Percentiles rank a stretch among this genome's conserved stretches.
These are phyloP conservation scores for Arion vulgaris DNA, from an alignment of 1,140 invertebrate genomes.

Conservation along the genomic window DNA sequence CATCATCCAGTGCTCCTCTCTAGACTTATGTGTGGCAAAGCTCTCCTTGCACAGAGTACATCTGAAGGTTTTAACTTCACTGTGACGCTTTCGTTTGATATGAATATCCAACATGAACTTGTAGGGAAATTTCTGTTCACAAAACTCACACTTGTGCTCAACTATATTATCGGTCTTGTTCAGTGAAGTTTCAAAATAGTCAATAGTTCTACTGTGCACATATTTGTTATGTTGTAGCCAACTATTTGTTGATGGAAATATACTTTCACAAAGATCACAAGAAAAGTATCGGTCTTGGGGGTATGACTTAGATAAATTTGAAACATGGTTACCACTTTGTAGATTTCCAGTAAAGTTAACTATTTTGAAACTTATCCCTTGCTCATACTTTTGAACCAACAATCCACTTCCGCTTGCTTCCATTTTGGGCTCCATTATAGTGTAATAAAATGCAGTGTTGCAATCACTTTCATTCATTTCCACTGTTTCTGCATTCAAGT, in stretches of 20 bases:
- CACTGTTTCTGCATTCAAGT: not conserved
- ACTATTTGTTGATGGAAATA: slow-evolving; percentile 15
- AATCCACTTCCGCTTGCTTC: slow-evolving; percentile 5
- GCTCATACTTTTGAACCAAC: slow-evolving; percentile 7
- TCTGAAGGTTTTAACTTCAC: slow-evolving; percentile 24
- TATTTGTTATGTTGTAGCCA: slow-evolving; percentile 27
- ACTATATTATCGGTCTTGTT: not conserved
- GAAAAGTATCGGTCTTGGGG: slow-evolving; percentile 29
- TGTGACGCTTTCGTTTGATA: slow-evolving; percentile 30
- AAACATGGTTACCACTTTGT: not conserved
- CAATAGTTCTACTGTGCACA: slow-evolving; percentile 6
- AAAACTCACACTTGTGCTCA: slow-evolving; percentile 22
- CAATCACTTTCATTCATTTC: not conserved
- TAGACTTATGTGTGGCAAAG: slow-evolving; percentile 20
- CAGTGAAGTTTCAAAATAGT: slow-evolving; percentile 6
- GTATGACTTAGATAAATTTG: not conserved
- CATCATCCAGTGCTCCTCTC: slow-evolving; percentile 37
- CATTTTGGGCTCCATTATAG: slow-evolving; percentile 36
- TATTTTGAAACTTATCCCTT: not conserved
- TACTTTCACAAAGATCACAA: slow-evolving; percentile 17
- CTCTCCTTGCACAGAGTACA: slow-evolving; percentile 31
- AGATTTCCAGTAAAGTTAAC: slow-evolving; percentile 6
- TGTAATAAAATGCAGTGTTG: slow-evolving; percentile 15
- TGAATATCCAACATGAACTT: slow-evolving; percentile 34
- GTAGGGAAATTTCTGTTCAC: slow-evolving; percentile 28